Evolutionary conservation across 2,113 vertebrate genomes (phyloP), one percentile per base, ranked within the genome.

Genomic region (Beaufortia kweichowensis): DNA sequence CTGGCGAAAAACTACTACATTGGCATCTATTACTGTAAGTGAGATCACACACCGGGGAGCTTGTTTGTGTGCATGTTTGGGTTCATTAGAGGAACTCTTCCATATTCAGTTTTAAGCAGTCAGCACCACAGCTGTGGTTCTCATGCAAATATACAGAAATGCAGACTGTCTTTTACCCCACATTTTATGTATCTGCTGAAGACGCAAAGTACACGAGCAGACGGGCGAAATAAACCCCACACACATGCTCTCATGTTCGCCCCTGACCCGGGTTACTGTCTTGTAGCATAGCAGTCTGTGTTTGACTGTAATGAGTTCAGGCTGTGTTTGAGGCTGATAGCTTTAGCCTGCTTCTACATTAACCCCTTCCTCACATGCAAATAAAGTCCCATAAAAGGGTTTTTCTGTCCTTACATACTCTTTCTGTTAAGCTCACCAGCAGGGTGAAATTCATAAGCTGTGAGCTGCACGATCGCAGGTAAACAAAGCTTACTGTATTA

Each of bases 261-360:
- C 12, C 1, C 14, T 75, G 80, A 78, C 48, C 59, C 21, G 3
- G 28, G n/a, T 41, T 74, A 29, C 65, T 75, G 26, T 59, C 41
- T 53, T 77, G 77, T 69, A 71, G 61, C 72, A 21, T 8, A 61
- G 41, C 77, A 65, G 56, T 64, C 21, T 24, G 77, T 67, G 81
- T 68, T 76, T 50, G 17, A 74, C 26, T 61, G 14, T 82, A 82
- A 82, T 82, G 81, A 77, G 62, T 76, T 82, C 81, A 79, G 66
- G 64, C 29, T 19, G 53, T 65, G 41, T 50, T 56, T 43, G 66
- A 55, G 31, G 62, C 61, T 69, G 73, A 65, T 76, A 75, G 17
- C 63, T 59, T 70, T 73, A 65, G 72, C 59, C 41, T 48, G 4
- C 55, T 64, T 21, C 39, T 55, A 19, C 64, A 41, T 75, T 79